Percentiles rank a stretch among this genome's conserved stretches.
Conservation (phyloP, 2,888 invertebrate genomes). For the Keiferia lycopersicella region DNA sequence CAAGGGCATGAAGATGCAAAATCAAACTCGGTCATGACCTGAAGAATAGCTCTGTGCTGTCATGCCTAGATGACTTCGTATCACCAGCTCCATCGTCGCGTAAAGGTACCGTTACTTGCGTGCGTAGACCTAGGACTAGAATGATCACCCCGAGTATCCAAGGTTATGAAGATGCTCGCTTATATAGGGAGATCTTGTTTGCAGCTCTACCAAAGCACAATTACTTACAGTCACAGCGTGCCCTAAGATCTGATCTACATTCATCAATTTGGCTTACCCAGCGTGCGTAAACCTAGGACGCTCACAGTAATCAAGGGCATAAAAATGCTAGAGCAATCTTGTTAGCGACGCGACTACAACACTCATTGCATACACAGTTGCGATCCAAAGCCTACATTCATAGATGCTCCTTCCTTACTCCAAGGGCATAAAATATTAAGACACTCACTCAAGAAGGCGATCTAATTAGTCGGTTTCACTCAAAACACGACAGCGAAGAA, state of each 20-base stretch:
- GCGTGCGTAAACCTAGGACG: not conserved
- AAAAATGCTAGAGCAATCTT: not conserved
- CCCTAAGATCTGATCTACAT: no score
- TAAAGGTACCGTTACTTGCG: not conserved
- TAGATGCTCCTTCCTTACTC: no score
- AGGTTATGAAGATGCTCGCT: not conserved
- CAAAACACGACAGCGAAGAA: no score
- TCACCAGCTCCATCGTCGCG: not conserved
- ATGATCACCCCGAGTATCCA: not conserved
- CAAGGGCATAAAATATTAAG: no score
- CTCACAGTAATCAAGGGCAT: not conserved
- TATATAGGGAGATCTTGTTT: no score
- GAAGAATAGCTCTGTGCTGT: not conserved
- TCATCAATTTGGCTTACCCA: not conserved
- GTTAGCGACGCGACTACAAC: not conserved
- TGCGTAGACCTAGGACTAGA: not conserved
- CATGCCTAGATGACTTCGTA: not conserved
- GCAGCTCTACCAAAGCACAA: no score
- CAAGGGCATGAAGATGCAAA: no score
- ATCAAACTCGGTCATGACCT: no score
- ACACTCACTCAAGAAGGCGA: no score
- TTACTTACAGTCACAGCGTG: no score
- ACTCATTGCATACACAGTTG: not conserved
- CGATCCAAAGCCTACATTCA: no score
- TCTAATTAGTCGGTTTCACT: no score